Conservation (phyloP, 2,797 vertebrate species). For the Gastrophryne carolinensis region DNA sequence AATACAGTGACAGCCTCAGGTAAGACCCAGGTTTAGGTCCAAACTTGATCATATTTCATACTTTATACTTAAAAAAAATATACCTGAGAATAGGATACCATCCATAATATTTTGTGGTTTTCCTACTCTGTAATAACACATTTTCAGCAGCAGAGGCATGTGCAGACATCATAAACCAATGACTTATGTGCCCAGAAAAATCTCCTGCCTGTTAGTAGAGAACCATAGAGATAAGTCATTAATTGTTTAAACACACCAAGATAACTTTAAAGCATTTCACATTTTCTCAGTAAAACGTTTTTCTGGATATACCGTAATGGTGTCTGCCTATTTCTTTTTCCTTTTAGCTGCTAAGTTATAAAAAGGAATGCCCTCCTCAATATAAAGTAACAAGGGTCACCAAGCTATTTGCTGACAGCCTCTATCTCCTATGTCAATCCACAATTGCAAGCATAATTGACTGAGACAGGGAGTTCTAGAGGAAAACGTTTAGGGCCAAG, state of each 20-base stretch:
- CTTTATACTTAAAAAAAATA: too few species aligned
- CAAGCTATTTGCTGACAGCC: conserved; percentile 44
- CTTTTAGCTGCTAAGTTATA: conserved; percentile 19
- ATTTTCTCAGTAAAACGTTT: conserved; percentile 3
- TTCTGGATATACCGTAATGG: not conserved
- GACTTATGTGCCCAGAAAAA: not conserved
- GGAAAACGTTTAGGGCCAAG: conserved; percentile 45
- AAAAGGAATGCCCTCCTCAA: conserved; percentile 42
- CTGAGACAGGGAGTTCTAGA: conserved; percentile 42
- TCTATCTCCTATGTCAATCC: conserved; percentile 45
- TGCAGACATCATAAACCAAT: not conserved
- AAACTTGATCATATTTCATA: too few species aligned
- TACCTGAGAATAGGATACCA: too few species aligned
- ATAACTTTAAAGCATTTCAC: not conserved
- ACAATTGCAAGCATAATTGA: conserved; percentile 44
- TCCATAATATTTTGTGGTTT: too few species aligned
- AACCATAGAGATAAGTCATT: not conserved
- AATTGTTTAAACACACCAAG: conserved; percentile 1
- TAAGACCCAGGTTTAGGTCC: too few species aligned
- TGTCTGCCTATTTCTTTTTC: not conserved
- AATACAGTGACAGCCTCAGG: too few species aligned
- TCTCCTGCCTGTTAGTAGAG: not conserved
- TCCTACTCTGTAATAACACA: too few species aligned
- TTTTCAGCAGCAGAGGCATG: not conserved
- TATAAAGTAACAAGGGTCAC: conserved; percentile 39